Conservation (phyloP, 2,888 invertebrate genomes). For the Blastobasis adustella region DNA sequence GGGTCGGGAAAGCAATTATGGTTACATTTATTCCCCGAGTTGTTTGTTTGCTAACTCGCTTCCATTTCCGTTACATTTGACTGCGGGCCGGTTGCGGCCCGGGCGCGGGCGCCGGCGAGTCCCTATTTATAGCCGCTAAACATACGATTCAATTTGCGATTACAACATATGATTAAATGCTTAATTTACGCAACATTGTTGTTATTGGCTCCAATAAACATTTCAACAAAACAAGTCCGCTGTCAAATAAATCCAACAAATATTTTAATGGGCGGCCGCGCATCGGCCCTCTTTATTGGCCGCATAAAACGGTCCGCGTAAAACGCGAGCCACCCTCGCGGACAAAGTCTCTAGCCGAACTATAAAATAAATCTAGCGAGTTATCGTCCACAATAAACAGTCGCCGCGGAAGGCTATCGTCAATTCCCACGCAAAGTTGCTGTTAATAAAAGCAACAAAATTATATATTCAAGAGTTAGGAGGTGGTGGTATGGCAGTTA, state of each 20-base stretch:
- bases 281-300: slow-evolving; percentile 65
- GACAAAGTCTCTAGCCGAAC: slow-evolving; percentile 59
- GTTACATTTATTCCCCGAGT: slow-evolving; percentile 44
- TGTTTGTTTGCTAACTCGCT: slow-evolving; percentile 31
- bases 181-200: slow-evolving; percentile 64
- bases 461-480: slow-evolving; percentile 74
- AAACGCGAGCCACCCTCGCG: slow-evolving; percentile 45
- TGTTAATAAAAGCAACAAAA: slow-evolving; percentile 74
- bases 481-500: slow-evolving; percentile 71
- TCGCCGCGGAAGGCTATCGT: slow-evolving; percentile 68
- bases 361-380: slow-evolving; percentile 73
- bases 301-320: slow-evolving; percentile 53
- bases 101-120: too few species aligned
- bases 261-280: slow-evolving; percentile 62
- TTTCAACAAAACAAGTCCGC: slow-evolving; percentile 55
- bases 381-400: slow-evolving; percentile 70
- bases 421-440: slow-evolving; percentile 73
- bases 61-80: slow-evolving; percentile 27
- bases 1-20: slow-evolving; percentile 50
- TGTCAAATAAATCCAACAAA: slow-evolving; percentile 70
- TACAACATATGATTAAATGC: slow-evolving; percentile 35
- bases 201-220: slow-evolving; percentile 50
- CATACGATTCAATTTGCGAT: slow-evolving; percentile 23
- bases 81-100: not conserved
- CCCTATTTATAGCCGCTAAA: slow-evolving; percentile 1